phyloP scores from a whole-genome alignment of 2,888 invertebrate genomes.

The Biston betularia region DNA sequence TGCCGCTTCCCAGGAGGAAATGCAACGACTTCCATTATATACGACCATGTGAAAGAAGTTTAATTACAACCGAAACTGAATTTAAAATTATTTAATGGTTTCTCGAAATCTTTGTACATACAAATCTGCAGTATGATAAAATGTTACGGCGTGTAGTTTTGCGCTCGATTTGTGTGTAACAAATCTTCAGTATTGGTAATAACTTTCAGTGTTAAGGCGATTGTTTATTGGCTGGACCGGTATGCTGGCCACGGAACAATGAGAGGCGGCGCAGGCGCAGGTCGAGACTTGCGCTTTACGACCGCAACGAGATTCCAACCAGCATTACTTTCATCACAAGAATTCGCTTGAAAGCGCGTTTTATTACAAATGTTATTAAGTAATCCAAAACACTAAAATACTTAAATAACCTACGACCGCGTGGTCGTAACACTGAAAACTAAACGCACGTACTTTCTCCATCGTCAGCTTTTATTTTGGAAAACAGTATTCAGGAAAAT shows the following conservation, averaged over 20 bases:
- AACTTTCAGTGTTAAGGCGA: constrained; percentile 37
- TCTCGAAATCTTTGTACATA: constrained; percentile 30
- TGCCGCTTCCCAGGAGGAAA: constrained; percentile 70
- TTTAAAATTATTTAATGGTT: constrained; percentile 41
- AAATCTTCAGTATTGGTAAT: constrained; percentile 33
- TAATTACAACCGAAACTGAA: constrained; percentile 41
- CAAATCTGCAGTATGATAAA: constrained; percentile 38
- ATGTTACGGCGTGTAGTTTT: constrained; percentile 27
- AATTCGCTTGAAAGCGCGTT: constrained; percentile 67
- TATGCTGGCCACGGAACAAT: constrained; percentile 74
- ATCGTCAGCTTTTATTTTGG: no score
- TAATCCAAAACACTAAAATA: constrained; percentile 24
- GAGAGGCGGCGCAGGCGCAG: constrained; percentile 65
- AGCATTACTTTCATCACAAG: constrained; percentile 71
- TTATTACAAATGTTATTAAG: constrained; percentile 47
- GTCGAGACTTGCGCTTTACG: constrained; percentile 69
- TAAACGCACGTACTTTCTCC: no score
- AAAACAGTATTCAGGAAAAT: no score
- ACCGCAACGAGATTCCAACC: constrained; percentile 65
- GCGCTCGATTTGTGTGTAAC: constrained; percentile 29
- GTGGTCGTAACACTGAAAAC: no score
- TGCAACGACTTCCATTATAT: constrained; percentile 73
- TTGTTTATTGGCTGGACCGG: constrained; percentile 61
- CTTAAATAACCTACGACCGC: neutral
- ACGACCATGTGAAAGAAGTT: constrained; percentile 64